phyloP scores from a whole-genome alignment of 2,888 invertebrate genomes.

The Thelaira solivaga region DNA sequence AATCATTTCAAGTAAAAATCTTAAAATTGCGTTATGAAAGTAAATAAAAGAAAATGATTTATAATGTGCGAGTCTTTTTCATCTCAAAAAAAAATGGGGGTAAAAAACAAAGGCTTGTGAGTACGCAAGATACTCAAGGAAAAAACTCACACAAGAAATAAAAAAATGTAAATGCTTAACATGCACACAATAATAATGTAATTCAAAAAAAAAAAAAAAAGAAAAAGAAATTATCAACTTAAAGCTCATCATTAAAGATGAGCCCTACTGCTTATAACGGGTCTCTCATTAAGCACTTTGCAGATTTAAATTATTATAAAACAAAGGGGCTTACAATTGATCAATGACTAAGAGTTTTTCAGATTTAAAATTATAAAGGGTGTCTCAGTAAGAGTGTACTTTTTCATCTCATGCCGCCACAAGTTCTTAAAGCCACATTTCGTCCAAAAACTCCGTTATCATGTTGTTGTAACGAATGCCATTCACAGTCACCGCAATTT shows the following conservation, averaged over 20 bases:
- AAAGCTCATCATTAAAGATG: not conserved
- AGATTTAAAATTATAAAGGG: too few species aligned
- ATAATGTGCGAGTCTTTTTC: not conserved
- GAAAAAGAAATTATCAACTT: not conserved
- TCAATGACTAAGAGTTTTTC: too few species aligned
- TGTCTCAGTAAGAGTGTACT: too few species aligned
- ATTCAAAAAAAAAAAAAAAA: not conserved
- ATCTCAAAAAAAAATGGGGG: not conserved
- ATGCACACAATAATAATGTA: conserved; percentile 28
- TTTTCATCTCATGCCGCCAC: too few species aligned
- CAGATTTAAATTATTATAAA: too few species aligned
- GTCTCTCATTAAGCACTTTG: too few species aligned
- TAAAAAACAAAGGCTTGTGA: not conserved
- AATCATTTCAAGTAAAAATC: conserved; percentile 8
- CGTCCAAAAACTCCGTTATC: too few species aligned
- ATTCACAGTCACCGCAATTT: too few species aligned
- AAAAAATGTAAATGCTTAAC: not conserved
- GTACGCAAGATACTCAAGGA: not conserved
- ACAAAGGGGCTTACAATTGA: too few species aligned
- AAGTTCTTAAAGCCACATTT: too few species aligned
- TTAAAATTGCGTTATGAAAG: conserved; percentile 8
- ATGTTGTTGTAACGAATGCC: too few species aligned
- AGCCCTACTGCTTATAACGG: too few species aligned
- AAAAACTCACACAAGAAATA: not conserved
- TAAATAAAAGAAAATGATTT: conserved; percentile 15